Evolutionary conservation across 2,113 vertebrate genomes (phyloP).

Genomic region (Gracilinanus agilis): DNA sequence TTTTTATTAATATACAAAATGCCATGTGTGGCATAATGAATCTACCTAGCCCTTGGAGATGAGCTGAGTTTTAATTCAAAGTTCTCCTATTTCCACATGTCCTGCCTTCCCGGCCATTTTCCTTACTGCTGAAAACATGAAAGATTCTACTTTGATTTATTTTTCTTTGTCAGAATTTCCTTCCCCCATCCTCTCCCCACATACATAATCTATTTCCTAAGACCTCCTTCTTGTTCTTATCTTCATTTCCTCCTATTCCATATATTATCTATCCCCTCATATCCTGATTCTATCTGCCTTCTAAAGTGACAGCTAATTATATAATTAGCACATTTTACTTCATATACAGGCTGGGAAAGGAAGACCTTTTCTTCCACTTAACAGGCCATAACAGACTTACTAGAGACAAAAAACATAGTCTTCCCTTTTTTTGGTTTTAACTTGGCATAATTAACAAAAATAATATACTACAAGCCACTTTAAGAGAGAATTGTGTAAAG

Average conservation of each 20-base stretch:
- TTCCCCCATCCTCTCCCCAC: background rate
- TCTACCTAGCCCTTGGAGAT: background rate
- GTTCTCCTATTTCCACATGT: background rate
- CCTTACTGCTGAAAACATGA: no score
- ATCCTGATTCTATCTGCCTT: background rate
- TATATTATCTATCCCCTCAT: background rate
- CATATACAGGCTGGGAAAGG: background rate
- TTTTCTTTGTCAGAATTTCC: background rate
- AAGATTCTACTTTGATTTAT: background rate
- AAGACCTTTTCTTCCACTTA: background rate
- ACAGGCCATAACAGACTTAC: background rate
- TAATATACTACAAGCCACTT: background rate
- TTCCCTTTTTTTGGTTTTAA: background rate
- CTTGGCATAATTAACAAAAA: background rate
- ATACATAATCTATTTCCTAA: background rate
- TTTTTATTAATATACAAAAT: background rate
- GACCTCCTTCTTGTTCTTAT: background rate
- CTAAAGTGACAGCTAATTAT: background rate
- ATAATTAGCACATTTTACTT: background rate
- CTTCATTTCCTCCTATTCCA: background rate
- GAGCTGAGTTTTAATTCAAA: background rate
- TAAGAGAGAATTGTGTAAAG: background rate
- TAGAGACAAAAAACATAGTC: background rate
- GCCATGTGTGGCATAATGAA: background rate
- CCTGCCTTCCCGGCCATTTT: no score